Base-by-base conservation (phyloP, 1,140 invertebrate genomes). In the Microplitis demolitor region DNA sequence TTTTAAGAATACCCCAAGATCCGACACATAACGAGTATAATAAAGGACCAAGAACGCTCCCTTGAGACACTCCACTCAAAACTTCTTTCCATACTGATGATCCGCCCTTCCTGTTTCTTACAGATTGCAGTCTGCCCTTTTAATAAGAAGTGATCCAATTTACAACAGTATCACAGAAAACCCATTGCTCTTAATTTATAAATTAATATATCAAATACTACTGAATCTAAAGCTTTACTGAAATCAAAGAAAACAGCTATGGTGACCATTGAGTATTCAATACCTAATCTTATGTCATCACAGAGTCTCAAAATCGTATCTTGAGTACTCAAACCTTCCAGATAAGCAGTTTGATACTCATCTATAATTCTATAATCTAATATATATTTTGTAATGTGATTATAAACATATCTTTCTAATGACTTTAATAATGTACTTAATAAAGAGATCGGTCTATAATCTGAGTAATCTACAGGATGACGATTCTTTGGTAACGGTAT, bases 201-300 rank as follows among this genome's bases (percentile, higher is more conserved):
- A 24, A 24, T 24, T 24, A 24, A 24, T 24, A 24, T 24, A 24
- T 24, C 24, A 2, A 24, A 24, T 24, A 24, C 2, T 24, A 24
- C 24, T 24, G 24, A 24, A 24, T 24, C 24, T 1, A 24, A 24
- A 9, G 45, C 45, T 24, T 24, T 24, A 24, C 24, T 24, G 24
- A 24, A 24, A 24, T 24, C 24, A 24, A 0, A 24, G 24, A 69
- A 66, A 24, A 76, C 34, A 4, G 51, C 39, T 13, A 73, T 51
- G 5, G 58, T 37, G 39, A 74, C 34, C 58, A 60, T 67, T n/a
- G 39, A 13, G 0, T 61, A 34, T 31, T 75, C 74, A 14, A 68
- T 73, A 4, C 60, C 63, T 4, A 6, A 16, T 16, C 50, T 14
- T 34, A 69, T 58, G 60, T 75, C 70, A 31, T 74, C 73, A 0